Evolutionary conservation across 2,113 vertebrate species (phyloP), one percentile per base, ranked within the genome.

Genomic region (Erinaceus europaeus): DNA sequence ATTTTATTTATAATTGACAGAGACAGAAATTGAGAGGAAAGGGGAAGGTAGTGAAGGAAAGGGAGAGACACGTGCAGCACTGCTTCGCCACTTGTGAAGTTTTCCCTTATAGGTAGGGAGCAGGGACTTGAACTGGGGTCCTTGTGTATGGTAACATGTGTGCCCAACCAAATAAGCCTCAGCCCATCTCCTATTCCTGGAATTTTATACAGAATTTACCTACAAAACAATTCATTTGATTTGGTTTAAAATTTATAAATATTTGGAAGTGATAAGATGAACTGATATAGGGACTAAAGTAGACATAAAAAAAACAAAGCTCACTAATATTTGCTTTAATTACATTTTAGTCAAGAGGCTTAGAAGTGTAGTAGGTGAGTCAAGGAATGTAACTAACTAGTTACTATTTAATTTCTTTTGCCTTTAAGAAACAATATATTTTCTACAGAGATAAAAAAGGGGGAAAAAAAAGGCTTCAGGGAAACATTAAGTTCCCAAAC

Each of bases 371-470:
- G 73, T 9, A 88, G 32, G 32, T 76, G 40, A 86, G 17, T 77
- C 82, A 81, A 90, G 52, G 40, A 84, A 86, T 72, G 38, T 62
- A 86, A 86, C 40, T 13, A 68, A 46, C 29, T 48, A 87, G 23
- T 27, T 86, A 50, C 76, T 64, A 65, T 53, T 79, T 87, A 32
- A 59, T 62, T 83, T 67, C 64, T 77, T 92, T 84, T 72, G 44
- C 64, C 84, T 81, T 84, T 88, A 84, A 88, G 32, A 91, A 93
- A 85, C 62, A 12, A 76, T 89, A 79, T 52, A 34, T 17, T 73
- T 76, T 48, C 27, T 88, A 25, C 36, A 84, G 72, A 48, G 23
- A 48, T 80, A 40, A 85, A 61, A 42, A n/a, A 59, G 69, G 20
- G 10, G 3, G 73, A 13, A 23, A 59, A 52, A 27, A 52, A 34